Percentiles rank a stretch among this genome's conserved stretches.
Conservation (phyloP, 2,113 vertebrate species). For the Jacana jacana region DNA sequence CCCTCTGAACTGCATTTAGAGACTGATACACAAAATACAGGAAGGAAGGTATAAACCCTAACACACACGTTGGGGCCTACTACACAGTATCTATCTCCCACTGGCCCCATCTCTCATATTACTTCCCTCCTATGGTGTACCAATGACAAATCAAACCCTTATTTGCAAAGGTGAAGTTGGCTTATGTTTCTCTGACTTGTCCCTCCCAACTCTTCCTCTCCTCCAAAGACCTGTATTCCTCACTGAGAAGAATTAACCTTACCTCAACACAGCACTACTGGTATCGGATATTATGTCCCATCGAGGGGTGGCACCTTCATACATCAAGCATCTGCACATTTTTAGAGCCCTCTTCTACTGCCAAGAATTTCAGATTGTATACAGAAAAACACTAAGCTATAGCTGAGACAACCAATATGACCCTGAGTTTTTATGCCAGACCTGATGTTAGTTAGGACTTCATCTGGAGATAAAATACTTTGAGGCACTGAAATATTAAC, state of each 20-base stretch:
- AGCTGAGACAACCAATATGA: neutral
- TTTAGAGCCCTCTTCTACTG: neutral
- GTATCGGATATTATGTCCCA: neutral
- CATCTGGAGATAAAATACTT: neutral
- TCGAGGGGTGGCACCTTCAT: neutral
- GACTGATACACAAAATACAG: neutral
- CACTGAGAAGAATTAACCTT: neutral
- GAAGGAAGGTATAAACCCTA: neutral
- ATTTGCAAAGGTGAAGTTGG: neutral
- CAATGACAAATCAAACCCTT: neutral
- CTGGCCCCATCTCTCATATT: neutral
- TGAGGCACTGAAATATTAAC: neutral
- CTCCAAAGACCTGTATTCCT: neutral
- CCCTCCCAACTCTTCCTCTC: neutral
- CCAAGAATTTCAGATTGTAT: neutral
- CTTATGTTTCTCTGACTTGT: neutral
- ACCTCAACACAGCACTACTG: neutral
- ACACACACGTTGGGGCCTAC: neutral
- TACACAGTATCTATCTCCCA: neutral
- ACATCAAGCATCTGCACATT: neutral
- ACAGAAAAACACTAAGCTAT: neutral
- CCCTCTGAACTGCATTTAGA: neutral
- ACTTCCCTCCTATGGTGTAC: fast-evolving
- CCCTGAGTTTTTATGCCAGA: neutral
- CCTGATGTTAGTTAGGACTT: neutral